Conservation (phyloP, 1,140 invertebrate genomes). For the Drosophila erecta region DNA sequence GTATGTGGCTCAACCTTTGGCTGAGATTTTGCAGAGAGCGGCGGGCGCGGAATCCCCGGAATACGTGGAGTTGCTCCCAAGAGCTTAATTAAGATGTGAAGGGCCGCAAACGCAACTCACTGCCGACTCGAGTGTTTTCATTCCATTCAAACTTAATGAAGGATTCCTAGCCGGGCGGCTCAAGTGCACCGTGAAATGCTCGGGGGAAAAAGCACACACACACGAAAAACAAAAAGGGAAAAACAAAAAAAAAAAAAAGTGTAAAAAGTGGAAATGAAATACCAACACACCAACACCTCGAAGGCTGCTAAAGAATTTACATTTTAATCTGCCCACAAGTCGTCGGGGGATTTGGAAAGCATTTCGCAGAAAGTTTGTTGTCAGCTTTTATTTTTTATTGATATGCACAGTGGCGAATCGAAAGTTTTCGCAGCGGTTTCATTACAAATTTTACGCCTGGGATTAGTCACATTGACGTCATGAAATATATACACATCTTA, state of each 20-base stretch:
- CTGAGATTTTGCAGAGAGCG: slow-evolving; percentile 72
- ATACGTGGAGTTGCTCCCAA: slow-evolving; percentile 65
- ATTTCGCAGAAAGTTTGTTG: slow-evolving; percentile 47
- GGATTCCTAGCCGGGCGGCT: slow-evolving; percentile 46
- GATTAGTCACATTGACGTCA: slow-evolving; percentile 58
- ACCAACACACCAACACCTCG: slow-evolving; percentile 26
- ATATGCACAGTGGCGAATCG: slow-evolving; percentile 41
- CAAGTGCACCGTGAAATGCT: slow-evolving; percentile 21
- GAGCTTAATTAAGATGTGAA: slow-evolving; percentile 79
- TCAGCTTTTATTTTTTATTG: slow-evolving; percentile 39
- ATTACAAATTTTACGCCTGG: slow-evolving; percentile 70
- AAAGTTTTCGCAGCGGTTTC: slow-evolving; percentile 61
- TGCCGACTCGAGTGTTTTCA: slow-evolving; percentile 51
- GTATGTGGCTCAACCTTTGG: slow-evolving; percentile 7
- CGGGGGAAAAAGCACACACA: slow-evolving; percentile 14
- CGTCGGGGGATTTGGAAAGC: slow-evolving; percentile 60
- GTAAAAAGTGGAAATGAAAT: slow-evolving; percentile 1
- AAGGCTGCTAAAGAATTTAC: slow-evolving; percentile 67
- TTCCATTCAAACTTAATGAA: slow-evolving; percentile 81
- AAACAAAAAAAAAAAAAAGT: not conserved
- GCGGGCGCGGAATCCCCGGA: slow-evolving; percentile 42
- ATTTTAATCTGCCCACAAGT: slow-evolving; percentile 77
- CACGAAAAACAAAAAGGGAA: slow-evolving; percentile 2
- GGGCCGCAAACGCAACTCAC: slow-evolving; percentile 45
- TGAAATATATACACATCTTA: slow-evolving; percentile 1